Percentiles rank a stretch among this genome's conserved stretches.
phyloP scores from a whole-genome alignment of 2,888 invertebrate genomes.

The Nipponacmea schrenckii region DNA sequence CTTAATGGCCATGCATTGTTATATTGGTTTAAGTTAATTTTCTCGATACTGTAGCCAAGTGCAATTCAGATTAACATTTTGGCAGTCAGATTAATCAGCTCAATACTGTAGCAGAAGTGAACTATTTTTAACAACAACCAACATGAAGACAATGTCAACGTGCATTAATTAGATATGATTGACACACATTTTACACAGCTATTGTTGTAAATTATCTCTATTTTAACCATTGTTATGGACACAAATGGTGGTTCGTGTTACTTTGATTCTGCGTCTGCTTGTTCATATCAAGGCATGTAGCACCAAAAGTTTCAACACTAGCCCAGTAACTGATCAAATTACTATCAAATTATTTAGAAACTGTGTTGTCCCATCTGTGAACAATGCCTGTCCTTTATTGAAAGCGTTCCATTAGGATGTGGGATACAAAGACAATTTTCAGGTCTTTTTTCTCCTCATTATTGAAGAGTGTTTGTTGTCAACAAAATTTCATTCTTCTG shows the following conservation, averaged over 20 bases:
- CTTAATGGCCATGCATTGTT: too few species aligned
- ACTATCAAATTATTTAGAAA: conserved; percentile 25
- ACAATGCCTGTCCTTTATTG: conserved; percentile 21
- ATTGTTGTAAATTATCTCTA: conserved; percentile 3
- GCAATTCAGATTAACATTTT: too few species aligned
- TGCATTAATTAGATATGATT: conserved; percentile 3
- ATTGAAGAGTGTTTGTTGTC: conserved; percentile 3
- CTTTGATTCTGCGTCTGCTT: too few species aligned
- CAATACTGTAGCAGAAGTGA: too few species aligned
- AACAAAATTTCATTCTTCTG: not conserved
- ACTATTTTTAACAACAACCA: too few species aligned
- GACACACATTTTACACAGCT: not conserved
- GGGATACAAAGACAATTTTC: not conserved
- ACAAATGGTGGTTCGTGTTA: too few species aligned
- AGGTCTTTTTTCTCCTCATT: conserved; percentile 1
- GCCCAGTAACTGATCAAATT: conserved; percentile 28
- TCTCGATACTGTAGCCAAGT: too few species aligned
- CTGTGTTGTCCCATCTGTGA: conserved; percentile 24
- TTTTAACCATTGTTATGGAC: not conserved
- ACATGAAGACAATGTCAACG: too few species aligned
- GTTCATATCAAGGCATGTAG: too few species aligned
- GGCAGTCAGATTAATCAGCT: too few species aligned
- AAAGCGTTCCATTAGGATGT: conserved; percentile 3
- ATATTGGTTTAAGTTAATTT: too few species aligned
- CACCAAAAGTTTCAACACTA: too few species aligned